Evolutionary conservation across 2,888 invertebrate genomes (phyloP).

Genomic region (Opisthograptis luteolata): DNA sequence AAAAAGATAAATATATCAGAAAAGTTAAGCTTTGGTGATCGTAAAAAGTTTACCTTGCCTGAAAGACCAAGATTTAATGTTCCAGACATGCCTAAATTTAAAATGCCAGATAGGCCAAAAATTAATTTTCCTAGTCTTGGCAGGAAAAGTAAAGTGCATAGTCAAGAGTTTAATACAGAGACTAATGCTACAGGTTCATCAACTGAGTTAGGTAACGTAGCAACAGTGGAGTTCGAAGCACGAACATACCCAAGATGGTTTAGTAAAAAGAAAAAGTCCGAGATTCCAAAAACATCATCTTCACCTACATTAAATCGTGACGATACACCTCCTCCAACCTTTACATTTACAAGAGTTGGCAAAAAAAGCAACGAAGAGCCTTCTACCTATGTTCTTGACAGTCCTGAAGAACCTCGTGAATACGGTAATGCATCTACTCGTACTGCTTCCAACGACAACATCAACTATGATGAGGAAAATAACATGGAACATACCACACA

Average conservation of each 20-base stretch:
- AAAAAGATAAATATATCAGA: slow-evolving; percentile 78
- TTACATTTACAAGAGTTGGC: slow-evolving; percentile 86
- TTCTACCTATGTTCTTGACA: slow-evolving; percentile 72
- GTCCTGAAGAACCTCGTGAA: slow-evolving; percentile 71
- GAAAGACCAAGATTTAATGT: slow-evolving; percentile 83
- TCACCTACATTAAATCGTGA: slow-evolving; percentile 81
- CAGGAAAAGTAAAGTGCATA: slow-evolving; percentile 59
- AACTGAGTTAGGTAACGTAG: slow-evolving; percentile 69
- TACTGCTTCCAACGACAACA: slow-evolving; percentile 46
- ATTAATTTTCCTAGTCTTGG: slow-evolving; percentile 86
- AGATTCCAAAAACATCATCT: slow-evolving; percentile 78
- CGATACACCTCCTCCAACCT: slow-evolving; percentile 85
- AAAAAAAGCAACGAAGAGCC: slow-evolving; percentile 79
- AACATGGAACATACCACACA: slow-evolving; percentile 68
- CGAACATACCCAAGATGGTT: slow-evolving; percentile 92
- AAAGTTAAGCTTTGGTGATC: slow-evolving; percentile 80
- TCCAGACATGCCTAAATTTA: slow-evolving; percentile 83
- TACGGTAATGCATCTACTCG: slow-evolving; percentile 64
- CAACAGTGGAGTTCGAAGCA: slow-evolving; percentile 88
- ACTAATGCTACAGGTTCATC: slow-evolving; percentile 68
- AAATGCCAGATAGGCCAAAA: slow-evolving; percentile 85
- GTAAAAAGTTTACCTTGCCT: slow-evolving; percentile 86
- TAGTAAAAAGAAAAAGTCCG: slow-evolving; percentile 73
- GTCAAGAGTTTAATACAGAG: slow-evolving; percentile 62
- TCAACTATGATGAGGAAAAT: slow-evolving; percentile 52